Percentiles rank a stretch among this genome's conserved stretches.
These are phyloP conservation scores for Sceloporus undulatus DNA, from an alignment of 2,113 vertebrate genomes.

Conservation along the genomic window DNA sequence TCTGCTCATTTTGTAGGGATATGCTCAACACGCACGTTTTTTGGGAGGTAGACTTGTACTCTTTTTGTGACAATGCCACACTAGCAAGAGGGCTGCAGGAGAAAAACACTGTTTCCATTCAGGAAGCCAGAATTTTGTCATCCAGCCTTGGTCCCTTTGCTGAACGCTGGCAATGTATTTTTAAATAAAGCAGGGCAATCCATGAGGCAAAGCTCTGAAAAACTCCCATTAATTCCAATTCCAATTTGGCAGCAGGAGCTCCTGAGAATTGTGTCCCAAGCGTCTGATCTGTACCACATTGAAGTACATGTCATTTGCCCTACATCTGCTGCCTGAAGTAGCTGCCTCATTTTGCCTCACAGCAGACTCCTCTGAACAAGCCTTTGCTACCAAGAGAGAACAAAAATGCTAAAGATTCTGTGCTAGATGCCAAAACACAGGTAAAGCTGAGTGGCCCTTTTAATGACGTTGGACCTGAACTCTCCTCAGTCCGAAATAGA, in stretches of 20 bases:
- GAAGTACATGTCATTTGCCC: too few species aligned
- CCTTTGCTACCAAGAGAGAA: background rate
- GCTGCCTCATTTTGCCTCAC: background rate
- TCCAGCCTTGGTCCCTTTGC: background rate
- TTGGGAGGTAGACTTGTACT: background rate
- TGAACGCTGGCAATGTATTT: background rate
- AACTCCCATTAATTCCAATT: background rate
- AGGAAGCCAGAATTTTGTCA: background rate
- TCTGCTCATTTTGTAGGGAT: background rate
- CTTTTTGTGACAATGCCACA: background rate
- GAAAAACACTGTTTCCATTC: background rate
- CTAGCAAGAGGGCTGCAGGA: background rate
- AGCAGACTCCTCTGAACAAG: background rate
- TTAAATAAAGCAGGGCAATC: background rate
- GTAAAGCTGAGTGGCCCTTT: too few species aligned
- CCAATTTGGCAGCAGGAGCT: background rate
- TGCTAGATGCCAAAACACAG: background rate
- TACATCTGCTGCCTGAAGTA: too few species aligned
- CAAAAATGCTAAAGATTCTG: background rate
- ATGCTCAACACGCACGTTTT: background rate
- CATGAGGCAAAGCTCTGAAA: background rate
- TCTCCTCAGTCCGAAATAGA: too few species aligned
- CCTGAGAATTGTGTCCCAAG: background rate
- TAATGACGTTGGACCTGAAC: too few species aligned
- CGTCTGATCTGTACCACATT: background rate